A percentile compares a stretch with the other conserved stretches of the same genome.
phyloP scores from a whole-genome alignment of 2,888 invertebrate genomes.

The Eledone cirrhosa region DNA sequence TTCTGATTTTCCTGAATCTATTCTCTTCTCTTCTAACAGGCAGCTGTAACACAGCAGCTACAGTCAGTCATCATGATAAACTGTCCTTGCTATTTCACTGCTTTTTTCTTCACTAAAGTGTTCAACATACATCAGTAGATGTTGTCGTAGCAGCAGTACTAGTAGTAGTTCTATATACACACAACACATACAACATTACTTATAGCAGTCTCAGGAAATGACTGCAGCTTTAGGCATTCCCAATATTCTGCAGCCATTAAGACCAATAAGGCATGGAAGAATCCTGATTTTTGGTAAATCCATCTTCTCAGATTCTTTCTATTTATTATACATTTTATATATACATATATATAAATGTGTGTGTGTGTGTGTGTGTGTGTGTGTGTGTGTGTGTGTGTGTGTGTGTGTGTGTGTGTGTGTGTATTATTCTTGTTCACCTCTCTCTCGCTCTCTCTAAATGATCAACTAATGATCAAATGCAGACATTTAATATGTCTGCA shows the following conservation, averaged over 20 bases:
- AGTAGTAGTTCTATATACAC: not conserved
- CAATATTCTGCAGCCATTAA: not conserved
- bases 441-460: not conserved
- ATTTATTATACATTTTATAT: not conserved
- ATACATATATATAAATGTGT: too few species aligned
- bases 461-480: not conserved
- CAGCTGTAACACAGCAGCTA: conserved; percentile 10
- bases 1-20: not conserved
- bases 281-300: not conserved
- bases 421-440: not conserved
- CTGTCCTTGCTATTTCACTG: conserved; percentile 13
- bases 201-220: too few species aligned
- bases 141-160: not conserved
- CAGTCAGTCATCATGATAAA: not conserved
- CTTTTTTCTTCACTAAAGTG: too few species aligned
- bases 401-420: too few species aligned
- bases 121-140: too few species aligned
- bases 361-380: too few species aligned
- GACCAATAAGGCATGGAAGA: conserved; percentile 1
- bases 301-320: not conserved
- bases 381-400: too few species aligned
- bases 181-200: too few species aligned
- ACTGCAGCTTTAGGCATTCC: not conserved
- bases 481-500: not conserved
- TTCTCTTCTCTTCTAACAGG: not conserved